Conservation (phyloP, 2,797 vertebrate genomes). For the Anguilla anguilla region DNA sequence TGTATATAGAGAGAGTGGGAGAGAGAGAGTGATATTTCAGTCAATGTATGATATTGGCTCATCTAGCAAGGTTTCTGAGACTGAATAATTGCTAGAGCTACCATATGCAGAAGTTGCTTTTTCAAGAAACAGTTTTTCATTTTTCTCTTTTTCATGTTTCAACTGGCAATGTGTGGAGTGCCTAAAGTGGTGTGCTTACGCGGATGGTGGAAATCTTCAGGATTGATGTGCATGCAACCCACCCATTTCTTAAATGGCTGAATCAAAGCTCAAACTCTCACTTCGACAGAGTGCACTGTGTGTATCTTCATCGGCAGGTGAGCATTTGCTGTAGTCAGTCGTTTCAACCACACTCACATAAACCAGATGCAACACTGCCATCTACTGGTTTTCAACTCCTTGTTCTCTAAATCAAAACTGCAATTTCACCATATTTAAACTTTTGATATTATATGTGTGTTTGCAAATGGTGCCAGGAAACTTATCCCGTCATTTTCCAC, state of each 20-base stretch:
- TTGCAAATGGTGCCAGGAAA: background rate
- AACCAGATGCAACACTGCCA: conserved; percentile 16
- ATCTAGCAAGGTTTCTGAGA: background rate
- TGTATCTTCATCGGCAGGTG: background rate
- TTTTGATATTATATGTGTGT: background rate
- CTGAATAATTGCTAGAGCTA: background rate
- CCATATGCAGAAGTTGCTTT: background rate
- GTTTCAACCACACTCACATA: background rate
- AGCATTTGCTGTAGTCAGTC: background rate
- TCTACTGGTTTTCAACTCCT: background rate
- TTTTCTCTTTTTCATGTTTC: background rate
- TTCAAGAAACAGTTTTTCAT: background rate
- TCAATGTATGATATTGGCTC: background rate
- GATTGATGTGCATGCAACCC: background rate
- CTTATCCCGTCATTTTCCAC: background rate
- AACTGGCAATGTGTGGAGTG: background rate
- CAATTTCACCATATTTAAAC: background rate
- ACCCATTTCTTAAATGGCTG: background rate
- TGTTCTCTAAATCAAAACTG: background rate
- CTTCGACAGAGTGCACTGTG: background rate
- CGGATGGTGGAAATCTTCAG: background rate
- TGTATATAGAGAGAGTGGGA: too few relatives aligned
- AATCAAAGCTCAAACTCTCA: background rate
- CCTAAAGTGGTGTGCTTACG: background rate
- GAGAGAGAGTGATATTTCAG: background rate